These are phyloP conservation scores for Drosophila asahinai DNA, from an alignment of 1,140 invertebrate species.

Conservation along the genomic window DNA sequence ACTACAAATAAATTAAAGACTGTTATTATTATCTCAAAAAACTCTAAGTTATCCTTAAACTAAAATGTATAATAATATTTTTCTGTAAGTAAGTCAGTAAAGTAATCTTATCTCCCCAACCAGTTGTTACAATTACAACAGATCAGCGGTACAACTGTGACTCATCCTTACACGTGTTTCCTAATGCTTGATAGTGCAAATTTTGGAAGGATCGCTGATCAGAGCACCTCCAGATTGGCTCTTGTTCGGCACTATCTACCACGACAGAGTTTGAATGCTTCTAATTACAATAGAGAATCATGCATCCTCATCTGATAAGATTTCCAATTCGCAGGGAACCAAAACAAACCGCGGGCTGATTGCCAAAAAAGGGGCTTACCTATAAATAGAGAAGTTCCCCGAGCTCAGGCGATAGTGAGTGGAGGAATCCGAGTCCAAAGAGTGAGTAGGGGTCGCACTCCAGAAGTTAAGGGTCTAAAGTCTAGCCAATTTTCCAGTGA, in stretches of 20 bases:
- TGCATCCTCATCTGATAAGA: conserved; percentile 54
- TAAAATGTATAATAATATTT: too few relatives aligned
- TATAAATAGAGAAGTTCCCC: conserved; percentile 48
- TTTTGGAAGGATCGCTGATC: neutral
- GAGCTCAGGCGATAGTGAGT: conserved; percentile 27
- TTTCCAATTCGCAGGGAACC: conserved; percentile 14
- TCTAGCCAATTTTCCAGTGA: conserved; percentile 39
- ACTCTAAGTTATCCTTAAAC: too few relatives aligned
- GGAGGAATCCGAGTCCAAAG: neutral
- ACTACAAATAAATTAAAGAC: too few relatives aligned
- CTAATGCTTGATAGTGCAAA: conserved; percentile 6
- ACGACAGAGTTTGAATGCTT: conserved; percentile 25
- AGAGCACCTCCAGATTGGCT: conserved; percentile 2
- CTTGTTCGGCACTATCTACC: conserved; percentile 25
- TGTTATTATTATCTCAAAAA: too few relatives aligned
- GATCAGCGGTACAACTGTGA: neutral
- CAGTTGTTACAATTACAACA: conserved; percentile 9
- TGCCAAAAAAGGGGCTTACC: conserved; percentile 39
- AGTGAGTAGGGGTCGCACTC: conserved; percentile 12
- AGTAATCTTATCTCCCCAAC: neutral
- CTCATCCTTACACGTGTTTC: conserved; percentile 27
- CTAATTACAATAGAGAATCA: conserved; percentile 35
- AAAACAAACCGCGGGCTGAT: conserved; percentile 30
- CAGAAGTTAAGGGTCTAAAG: too few relatives aligned
- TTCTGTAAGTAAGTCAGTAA: too few relatives aligned